Percentiles rank a stretch among this genome's conserved stretches.
Conservation (phyloP, 2,113 vertebrate species). For the Oreochromis aureus region DNA sequence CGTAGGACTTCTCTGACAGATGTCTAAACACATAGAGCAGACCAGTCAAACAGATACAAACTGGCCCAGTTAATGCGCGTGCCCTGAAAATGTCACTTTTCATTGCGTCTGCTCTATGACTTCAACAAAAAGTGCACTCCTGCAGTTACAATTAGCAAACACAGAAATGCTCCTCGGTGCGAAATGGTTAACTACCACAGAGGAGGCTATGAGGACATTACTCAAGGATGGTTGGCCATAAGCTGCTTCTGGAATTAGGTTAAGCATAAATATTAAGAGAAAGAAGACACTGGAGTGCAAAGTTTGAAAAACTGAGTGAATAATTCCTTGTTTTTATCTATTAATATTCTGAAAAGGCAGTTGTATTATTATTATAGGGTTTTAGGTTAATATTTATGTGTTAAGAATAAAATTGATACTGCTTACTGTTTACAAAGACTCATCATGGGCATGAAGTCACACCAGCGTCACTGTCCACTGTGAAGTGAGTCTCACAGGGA, state of each 20-base stretch:
- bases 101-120: not conserved
- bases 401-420: not conserved
- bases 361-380: not conserved
- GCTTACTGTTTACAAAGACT: not conserved
- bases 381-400: not conserved
- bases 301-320: not conserved
- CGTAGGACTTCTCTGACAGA: not conserved
- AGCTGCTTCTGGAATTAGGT: not conserved
- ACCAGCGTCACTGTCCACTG: not conserved
- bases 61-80: not conserved
- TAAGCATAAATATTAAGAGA: not conserved
- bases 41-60: not conserved
- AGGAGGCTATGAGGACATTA: not conserved
- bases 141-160: not conserved
- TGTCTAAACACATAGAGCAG: conserved; percentile 2
- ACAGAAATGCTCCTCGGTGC: not conserved
- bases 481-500: not conserved
- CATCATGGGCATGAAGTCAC: not conserved
- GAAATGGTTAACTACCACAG: not conserved
- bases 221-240: not conserved
- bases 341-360: not conserved
- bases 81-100: conserved; percentile 10
- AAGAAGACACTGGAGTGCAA: not conserved
- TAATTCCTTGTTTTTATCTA: not conserved
- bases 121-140: not conserved